A percentile compares a stretch with the other conserved stretches of the same genome.
Conservation (phyloP, 2,797 vertebrate species). For the Gymnopithys bicolor region DNA sequence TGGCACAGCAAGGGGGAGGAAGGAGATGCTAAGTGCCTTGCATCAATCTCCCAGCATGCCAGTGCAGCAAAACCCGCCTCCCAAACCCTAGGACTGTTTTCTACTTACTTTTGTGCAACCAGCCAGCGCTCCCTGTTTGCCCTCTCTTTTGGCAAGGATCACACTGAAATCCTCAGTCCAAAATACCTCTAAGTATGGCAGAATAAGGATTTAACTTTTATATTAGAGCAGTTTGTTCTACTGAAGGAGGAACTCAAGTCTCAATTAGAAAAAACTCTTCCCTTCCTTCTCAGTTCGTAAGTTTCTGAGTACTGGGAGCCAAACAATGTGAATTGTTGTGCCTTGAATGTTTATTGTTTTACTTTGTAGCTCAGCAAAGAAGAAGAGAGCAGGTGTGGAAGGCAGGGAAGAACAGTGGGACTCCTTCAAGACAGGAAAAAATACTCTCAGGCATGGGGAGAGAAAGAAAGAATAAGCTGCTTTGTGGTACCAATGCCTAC, state of each 20-base stretch:
- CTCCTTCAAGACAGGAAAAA: conserved; percentile 61
- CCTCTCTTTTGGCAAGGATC: background rate
- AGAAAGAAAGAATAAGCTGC: conserved; percentile 35
- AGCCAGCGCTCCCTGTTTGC: background rate
- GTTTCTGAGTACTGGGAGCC: background rate
- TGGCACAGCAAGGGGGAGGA: conserved; percentile 11
- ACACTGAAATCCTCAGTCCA: background rate
- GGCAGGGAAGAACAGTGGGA: conserved; percentile 64
- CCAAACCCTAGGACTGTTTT: background rate
- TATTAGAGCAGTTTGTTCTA: background rate
- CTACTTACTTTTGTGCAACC: background rate
- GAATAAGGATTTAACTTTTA: background rate
- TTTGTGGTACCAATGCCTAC: background rate
- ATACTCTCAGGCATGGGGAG: conserved; percentile 19
- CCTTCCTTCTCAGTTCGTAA: background rate
- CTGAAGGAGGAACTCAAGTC: background rate
- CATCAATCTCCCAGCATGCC: conserved; percentile 43
- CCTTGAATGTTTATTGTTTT: conserved; percentile 50
- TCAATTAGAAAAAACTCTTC: background rate
- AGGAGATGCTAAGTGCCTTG: conserved; percentile 27
- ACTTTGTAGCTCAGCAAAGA: conserved; percentile 41
- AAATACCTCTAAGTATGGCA: background rate
- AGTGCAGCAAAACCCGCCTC: conserved; percentile 8
- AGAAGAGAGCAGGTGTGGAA: conserved; percentile 63
- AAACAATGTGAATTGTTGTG: conserved; percentile 16